A percentile compares a stretch with the other conserved stretches of the same genome.
Evolutionary conservation across 2,888 invertebrate species (phyloP).

Genomic region (Mythimna pallens): DNA sequence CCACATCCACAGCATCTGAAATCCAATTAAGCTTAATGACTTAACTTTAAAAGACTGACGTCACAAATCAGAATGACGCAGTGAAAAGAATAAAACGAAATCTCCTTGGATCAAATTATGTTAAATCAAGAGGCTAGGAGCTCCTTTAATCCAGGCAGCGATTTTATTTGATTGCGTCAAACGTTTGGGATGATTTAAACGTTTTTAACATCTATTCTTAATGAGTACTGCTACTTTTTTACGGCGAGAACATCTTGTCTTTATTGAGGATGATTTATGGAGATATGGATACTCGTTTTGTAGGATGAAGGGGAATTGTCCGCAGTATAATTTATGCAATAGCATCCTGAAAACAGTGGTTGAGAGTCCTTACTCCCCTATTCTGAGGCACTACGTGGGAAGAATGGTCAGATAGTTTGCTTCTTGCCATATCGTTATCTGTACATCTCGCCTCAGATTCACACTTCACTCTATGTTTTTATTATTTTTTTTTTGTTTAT

Average conservation of each 20-base stretch:
- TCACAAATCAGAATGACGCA: slow-evolving; percentile 68
- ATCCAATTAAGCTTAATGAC: slow-evolving; percentile 78
- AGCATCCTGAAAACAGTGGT: no score
- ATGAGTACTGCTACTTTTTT: slow-evolving; percentile 61
- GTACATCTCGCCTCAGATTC: no score
- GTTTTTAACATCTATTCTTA: slow-evolving; percentile 66
- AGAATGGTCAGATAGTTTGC: no score
- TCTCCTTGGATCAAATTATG: slow-evolving; percentile 77
- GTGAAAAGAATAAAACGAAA: slow-evolving; percentile 73
- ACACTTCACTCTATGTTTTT: no score
- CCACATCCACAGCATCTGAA: slow-evolving; percentile 63
- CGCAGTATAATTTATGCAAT: no score
- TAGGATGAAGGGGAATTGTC: background rate
- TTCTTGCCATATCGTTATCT: no score
- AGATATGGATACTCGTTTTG: slow-evolving; percentile 29
- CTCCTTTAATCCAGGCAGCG: slow-evolving; percentile 74
- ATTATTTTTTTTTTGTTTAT: no score
- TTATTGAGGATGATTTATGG: slow-evolving; percentile 46
- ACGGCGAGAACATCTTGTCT: slow-evolving; percentile 47
- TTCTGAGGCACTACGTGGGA: no score
- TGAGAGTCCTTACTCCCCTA: no score
- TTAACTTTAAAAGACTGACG: slow-evolving; percentile 77
- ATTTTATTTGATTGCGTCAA: slow-evolving; percentile 80
- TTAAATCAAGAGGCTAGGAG: slow-evolving; percentile 74
- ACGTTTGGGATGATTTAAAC: slow-evolving; percentile 73